Evolutionary conservation across 2,113 vertebrate genomes (phyloP).

Genomic region (Progne subis): DNA sequence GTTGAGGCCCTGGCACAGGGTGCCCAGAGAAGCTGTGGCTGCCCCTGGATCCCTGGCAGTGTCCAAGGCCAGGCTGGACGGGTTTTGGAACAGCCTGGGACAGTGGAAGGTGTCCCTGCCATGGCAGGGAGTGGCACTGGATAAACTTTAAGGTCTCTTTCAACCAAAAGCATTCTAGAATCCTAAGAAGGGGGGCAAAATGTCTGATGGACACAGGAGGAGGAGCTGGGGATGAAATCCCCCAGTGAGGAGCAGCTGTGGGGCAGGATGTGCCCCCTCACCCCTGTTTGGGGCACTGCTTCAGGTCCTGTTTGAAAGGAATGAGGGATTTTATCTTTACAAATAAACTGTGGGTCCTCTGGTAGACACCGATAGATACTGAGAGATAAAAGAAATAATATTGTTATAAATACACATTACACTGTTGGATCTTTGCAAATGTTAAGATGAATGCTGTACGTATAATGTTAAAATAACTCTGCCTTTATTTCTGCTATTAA

Average conservation of each 20-base stretch:
- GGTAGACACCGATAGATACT: not conserved
- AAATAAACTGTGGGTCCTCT: not conserved
- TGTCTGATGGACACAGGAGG: too few species aligned
- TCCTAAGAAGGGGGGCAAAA: not conserved
- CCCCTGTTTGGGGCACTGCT: accelerated
- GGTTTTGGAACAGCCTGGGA: not conserved
- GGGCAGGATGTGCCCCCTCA: accelerated
- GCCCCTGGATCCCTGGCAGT: not conserved
- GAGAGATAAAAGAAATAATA: not conserved
- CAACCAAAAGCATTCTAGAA: not conserved
- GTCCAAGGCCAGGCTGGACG: accelerated
- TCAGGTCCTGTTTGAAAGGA: not conserved
- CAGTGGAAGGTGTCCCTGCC: not conserved
- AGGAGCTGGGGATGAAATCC: not conserved
- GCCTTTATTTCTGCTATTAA: not conserved
- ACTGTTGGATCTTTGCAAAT: not conserved
- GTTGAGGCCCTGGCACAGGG: accelerated
- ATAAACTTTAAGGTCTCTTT: not conserved
- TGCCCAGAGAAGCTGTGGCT: not conserved
- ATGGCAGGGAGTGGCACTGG: accelerated
- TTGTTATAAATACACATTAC: not conserved
- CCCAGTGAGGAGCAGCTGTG: accelerated
- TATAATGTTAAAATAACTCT: not conserved
- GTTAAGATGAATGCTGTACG: not conserved
- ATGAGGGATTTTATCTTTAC: not conserved